Base-by-base conservation (phyloP, 2,888 invertebrate species). In the Ichneumoninae sp. region DNA sequence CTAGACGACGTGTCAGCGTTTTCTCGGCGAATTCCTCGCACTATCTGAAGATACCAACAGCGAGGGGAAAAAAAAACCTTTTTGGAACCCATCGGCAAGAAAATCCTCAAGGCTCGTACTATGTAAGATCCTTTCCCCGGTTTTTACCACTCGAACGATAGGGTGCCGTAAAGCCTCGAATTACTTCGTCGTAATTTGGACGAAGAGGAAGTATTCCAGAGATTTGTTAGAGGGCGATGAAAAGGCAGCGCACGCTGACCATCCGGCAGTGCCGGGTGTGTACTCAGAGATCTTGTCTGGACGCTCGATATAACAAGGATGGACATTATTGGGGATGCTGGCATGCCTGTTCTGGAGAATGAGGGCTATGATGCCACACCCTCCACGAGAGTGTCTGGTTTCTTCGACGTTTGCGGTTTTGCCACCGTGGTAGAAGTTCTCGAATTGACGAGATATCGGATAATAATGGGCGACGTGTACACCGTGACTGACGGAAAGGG, bases 361-460 rank as follows among this genome's bases (percentile, higher is more conserved):
- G 77, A 68, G 68, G 77, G 77, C 65, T 47, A 62, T 68, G 72
- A 68, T 68, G 68, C 52, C 76, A 72, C 76, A 72, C 62, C 72
- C 33, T 68, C 52, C 40, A 69, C 44, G 68, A 60, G 60, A 71
- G 72, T 80, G 68, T 80, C 80, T 26, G 44, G 71, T 80, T 75
- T 77, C 77, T 47, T 77, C 77, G 72, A 54, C 62, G 52, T 57
- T 13, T 57, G 78, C 54, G 81, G 50, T 57, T 78, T 72, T 47
- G 52, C 78, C 16, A 74, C 66, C 44, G 50, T 22, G 8, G 19
- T 4, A 8, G 22, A 62, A 54, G 54, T 65, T 78, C 70, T 57
- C 54, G 69, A 81, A 81, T 81, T 74, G 77, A 81, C 77, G 81
- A 74, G 84, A 81, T 81, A 81, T 78, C 81, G 78, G 81, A 74